Conservation (phyloP, 2,888 invertebrate genomes). For the Parnassius smintheus region DNA sequence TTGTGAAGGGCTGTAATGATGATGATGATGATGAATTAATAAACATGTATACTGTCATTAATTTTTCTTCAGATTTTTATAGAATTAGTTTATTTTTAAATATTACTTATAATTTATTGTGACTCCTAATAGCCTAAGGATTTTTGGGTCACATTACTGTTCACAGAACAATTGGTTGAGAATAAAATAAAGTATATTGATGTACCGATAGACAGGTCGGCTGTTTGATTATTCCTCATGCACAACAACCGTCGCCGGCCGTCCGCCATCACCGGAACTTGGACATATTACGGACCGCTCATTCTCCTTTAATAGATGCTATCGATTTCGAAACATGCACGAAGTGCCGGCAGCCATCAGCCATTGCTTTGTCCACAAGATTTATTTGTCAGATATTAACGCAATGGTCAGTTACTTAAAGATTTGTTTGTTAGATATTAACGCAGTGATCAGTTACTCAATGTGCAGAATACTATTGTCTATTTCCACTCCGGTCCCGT, state of each 20-base stretch:
- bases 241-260: slow-evolving; percentile 44
- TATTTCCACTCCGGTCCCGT: slow-evolving; percentile 1
- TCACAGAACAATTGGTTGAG: slow-evolving; percentile 3
- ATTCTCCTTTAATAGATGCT: slow-evolving; percentile 58
- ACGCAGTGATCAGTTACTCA: slow-evolving; percentile 22
- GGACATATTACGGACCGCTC: slow-evolving; percentile 47
- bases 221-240: slow-evolving; percentile 54
- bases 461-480: neutral
- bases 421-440: slow-evolving; percentile 8
- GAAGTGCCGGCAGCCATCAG: slow-evolving; percentile 34
- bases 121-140: neutral
- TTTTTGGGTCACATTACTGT: neutral
- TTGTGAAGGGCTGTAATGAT: too few species aligned
- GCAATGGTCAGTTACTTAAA: slow-evolving; percentile 19
- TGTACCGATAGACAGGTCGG: slow-evolving; percentile 32
- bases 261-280: slow-evolving; percentile 59
- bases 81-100: too few species aligned
- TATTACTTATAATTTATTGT: too few species aligned
- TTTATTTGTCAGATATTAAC: slow-evolving; percentile 32
- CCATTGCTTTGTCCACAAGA: slow-evolving; percentile 25
- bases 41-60: too few species aligned
- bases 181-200: slow-evolving; percentile 22
- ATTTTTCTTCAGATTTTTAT: too few species aligned
- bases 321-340: slow-evolving; percentile 45
- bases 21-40: too few species aligned